Evolutionary conservation across 2,113 vertebrate species (phyloP).

Genomic region (Falco punctatus): DNA sequence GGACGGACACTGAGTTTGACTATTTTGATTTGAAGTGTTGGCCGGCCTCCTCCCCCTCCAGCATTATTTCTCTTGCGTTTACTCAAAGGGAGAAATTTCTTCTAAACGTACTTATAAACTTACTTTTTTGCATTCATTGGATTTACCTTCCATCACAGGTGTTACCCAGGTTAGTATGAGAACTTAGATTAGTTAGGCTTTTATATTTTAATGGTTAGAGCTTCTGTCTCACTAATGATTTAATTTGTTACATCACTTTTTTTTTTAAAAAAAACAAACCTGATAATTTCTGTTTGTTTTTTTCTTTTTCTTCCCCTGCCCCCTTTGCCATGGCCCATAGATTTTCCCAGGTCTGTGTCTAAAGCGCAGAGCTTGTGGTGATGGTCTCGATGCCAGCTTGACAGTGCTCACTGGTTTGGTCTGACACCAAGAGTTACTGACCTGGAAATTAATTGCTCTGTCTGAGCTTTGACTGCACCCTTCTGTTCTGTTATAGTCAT

Average conservation of each 20-base stretch:
- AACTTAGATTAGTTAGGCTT: not conserved
- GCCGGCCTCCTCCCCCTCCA: not conserved
- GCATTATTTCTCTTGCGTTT: not conserved
- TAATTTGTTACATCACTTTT: not conserved
- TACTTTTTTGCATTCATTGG: not conserved
- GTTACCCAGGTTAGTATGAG: not conserved
- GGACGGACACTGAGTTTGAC: not conserved
- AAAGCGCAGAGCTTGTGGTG: not conserved
- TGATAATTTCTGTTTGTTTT: not conserved
- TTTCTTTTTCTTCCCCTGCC: not conserved
- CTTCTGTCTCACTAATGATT: not conserved
- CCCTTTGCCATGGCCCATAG: not conserved
- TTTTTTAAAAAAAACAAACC: not conserved
- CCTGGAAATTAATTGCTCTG: constrained; percentile 17
- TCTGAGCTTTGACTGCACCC: not conserved
- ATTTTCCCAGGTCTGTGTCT: not conserved
- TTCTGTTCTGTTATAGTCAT: not conserved
- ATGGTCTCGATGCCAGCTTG: not conserved
- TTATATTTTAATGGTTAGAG: not conserved
- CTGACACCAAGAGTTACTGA: not conserved
- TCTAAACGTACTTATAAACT: not conserved
- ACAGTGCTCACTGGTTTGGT: not conserved
- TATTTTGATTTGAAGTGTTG: not conserved
- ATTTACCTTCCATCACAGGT: not conserved
- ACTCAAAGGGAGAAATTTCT: not conserved